Percentiles rank a stretch among this genome's conserved stretches.
These are phyloP conservation scores for Empis stercorea DNA, from an alignment of 2,888 invertebrate genomes.

Conservation along the genomic window DNA sequence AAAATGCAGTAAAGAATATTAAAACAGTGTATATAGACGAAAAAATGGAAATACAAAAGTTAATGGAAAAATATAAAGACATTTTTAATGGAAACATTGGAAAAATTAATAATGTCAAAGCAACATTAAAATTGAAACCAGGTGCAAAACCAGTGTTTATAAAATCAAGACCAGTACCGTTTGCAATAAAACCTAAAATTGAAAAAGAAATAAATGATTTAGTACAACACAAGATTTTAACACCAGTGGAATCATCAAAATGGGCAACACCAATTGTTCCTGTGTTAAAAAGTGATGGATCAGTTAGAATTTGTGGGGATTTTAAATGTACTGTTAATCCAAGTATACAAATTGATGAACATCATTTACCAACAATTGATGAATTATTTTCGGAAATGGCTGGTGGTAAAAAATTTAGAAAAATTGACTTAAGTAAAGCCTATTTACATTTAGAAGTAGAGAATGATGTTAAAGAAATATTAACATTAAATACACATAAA, in stretches of 20 bases:
- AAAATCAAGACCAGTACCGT: conserved; percentile 16
- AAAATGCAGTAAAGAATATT: not conserved
- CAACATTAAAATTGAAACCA: conserved; percentile 13
- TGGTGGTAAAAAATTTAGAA: conserved; percentile 14
- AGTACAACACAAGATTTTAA: conserved; percentile 10
- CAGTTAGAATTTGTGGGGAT: conserved; percentile 17
- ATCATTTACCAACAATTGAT: conserved; percentile 18
- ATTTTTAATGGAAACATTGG: not conserved
- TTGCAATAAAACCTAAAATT: conserved; percentile 13
- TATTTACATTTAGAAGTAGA: conserved; percentile 25
- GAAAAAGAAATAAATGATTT: conserved; percentile 14
- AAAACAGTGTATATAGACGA: too few relatives aligned
- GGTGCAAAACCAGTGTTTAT: conserved; percentile 13
- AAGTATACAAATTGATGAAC: conserved; percentile 17
- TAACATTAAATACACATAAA: conserved; percentile 25
- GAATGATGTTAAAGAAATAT: conserved; percentile 17
- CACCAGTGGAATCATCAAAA: conserved; percentile 16
- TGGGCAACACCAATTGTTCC: conserved; percentile 27
- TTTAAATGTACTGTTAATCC: conserved; percentile 18
- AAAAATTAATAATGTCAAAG: conserved; percentile 6
- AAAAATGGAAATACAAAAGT: too few relatives aligned
- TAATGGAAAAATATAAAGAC: not conserved
- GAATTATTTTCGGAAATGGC: conserved; percentile 16
- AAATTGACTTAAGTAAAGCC: conserved; percentile 21
- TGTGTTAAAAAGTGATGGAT: conserved; percentile 18